These are phyloP conservation scores for Platyrinchus mystaceus DNA, from an alignment of 2,797 vertebrate species.

Conservation along the genomic window DNA sequence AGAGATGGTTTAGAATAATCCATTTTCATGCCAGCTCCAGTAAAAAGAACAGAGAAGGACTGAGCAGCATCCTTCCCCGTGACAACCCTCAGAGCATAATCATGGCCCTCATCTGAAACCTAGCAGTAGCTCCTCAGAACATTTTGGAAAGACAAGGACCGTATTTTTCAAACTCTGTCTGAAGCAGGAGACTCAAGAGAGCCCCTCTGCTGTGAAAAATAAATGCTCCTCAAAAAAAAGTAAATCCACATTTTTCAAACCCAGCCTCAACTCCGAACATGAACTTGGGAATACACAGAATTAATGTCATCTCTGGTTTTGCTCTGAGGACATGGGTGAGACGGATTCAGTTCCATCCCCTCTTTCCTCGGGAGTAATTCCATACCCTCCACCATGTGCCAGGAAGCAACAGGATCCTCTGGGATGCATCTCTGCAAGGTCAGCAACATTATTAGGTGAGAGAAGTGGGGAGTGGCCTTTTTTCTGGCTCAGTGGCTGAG, in stretches of 20 bases:
- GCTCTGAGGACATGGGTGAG: background rate
- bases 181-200: background rate
- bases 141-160: background rate
- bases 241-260: background rate
- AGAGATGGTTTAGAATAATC: constrained; percentile 10
- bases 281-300: background rate
- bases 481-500: background rate
- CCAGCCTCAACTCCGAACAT: background rate
- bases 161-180: constrained; percentile 9
- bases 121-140: background rate
- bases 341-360: rapidly evolving
- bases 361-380: background rate
- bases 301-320: background rate
- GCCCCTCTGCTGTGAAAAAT: background rate
- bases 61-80: background rate
- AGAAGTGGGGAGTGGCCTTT: background rate
- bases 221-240: background rate
- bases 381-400: background rate
- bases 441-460: no score
- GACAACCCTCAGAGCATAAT: background rate
- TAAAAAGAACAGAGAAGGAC: background rate
- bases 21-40: constrained; percentile 22
- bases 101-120: background rate
- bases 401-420: background rate
- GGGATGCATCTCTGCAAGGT: background rate